Conservation (phyloP, 2,797 vertebrate genomes). For the Spheniscus humboldti region DNA sequence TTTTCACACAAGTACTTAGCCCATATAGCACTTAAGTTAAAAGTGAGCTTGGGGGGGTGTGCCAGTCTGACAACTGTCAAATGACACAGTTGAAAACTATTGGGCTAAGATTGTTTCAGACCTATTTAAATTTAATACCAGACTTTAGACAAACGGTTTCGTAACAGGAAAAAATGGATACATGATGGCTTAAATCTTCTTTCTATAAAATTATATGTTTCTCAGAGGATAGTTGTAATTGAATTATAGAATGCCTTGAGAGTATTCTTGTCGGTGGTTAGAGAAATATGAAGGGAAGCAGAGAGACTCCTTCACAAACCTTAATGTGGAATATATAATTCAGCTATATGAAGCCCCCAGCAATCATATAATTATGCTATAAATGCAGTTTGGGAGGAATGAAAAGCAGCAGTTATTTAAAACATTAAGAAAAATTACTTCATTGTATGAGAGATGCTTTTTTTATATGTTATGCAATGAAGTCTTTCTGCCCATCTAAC, state of each 20-base stretch:
- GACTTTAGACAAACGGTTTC: conserved; percentile 69
- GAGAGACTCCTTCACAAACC: conserved; percentile 60
- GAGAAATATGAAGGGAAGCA: conserved; percentile 59
- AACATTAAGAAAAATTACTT: conserved; percentile 46
- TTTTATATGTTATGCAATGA: not conserved
- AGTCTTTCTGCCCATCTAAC: not conserved
- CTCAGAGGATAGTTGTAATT: conserved; percentile 74
- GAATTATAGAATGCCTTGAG: conserved; percentile 75
- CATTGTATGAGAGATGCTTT: not conserved
- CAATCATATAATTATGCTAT: conserved; percentile 71
- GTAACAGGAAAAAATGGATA: conserved; percentile 65
- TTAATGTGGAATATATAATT: conserved; percentile 70
- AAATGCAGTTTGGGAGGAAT: conserved; percentile 65
- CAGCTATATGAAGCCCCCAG: conserved; percentile 72
- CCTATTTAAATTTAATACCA: conserved; percentile 66
- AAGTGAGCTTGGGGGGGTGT: not conserved
- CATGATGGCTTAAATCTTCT: conserved; percentile 70
- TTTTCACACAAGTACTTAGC: not conserved
- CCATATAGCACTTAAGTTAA: not conserved
- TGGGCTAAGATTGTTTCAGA: conserved; percentile 50
- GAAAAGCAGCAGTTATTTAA: conserved; percentile 67
- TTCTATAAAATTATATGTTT: conserved; percentile 75
- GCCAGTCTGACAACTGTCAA: not conserved
- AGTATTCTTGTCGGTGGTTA: conserved; percentile 69
- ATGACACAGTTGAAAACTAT: conserved; percentile 29